These are phyloP conservation scores for Turnix velox DNA, from an alignment of 2,113 vertebrate genomes.

Conservation along the genomic window DNA sequence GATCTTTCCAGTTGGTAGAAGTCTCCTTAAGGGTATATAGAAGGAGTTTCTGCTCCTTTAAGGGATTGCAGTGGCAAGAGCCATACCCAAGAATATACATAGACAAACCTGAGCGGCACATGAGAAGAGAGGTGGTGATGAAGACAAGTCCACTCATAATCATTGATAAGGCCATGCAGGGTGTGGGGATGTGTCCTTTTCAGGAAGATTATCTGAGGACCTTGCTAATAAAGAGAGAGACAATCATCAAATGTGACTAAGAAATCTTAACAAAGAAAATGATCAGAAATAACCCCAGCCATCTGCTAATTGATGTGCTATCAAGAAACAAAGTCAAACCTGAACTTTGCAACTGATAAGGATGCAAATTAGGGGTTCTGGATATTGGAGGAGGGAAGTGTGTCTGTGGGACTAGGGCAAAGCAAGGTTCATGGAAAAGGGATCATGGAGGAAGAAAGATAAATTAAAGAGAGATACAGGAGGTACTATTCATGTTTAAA, in stretches of 20 bases:
- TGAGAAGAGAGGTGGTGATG: neutral
- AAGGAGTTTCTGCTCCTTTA: neutral
- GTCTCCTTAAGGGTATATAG: neutral
- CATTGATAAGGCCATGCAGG: accelerated
- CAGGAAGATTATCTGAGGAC: neutral
- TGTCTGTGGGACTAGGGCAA: neutral
- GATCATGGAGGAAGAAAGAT: neutral
- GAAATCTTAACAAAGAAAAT: neutral
- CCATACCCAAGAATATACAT: accelerated
- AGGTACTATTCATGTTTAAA: neutral
- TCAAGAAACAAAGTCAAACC: neutral
- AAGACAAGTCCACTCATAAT: neutral
- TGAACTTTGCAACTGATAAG: neutral
- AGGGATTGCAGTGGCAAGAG: neutral
- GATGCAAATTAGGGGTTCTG: neutral
- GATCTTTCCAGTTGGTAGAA: neutral
- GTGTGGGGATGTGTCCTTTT: neutral
- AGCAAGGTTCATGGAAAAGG: neutral
- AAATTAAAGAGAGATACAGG: neutral
- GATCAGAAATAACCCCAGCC: neutral
- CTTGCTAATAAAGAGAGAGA: neutral
- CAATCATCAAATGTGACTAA: neutral
- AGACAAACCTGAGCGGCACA: neutral
- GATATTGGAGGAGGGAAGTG: neutral
- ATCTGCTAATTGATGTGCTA: neutral